phyloP scores from a whole-genome alignment of 2,797 vertebrate genomes.

The Clarias laeviceps region DNA sequence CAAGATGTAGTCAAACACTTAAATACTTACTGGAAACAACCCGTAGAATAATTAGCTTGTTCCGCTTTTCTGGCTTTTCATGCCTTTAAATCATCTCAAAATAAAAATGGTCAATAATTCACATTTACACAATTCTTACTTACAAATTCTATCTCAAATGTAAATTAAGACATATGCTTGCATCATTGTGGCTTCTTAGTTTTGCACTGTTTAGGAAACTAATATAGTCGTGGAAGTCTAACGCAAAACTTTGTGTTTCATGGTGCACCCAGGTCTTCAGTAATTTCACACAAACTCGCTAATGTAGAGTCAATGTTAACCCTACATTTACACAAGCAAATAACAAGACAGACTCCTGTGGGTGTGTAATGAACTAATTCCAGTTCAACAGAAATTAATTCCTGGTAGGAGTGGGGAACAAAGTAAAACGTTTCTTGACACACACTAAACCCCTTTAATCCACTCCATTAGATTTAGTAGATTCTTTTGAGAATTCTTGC shows the following conservation, averaged over 20 bases:
- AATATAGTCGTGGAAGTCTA: neutral
- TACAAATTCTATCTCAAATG: neutral
- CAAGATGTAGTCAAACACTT: neutral
- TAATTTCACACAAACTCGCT: neutral
- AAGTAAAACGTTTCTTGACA: too few relatives aligned
- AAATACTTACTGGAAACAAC: neutral
- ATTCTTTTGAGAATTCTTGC: neutral
- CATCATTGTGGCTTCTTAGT: neutral
- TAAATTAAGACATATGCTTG: neutral
- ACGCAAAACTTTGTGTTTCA: neutral
- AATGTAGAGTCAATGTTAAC: neutral
- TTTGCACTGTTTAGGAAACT: neutral
- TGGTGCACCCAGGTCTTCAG: neutral
- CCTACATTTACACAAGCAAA: neutral
- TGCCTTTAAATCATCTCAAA: neutral
- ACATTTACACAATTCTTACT: neutral
- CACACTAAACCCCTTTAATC: neutral
- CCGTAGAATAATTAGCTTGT: neutral
- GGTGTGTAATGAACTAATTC: too few relatives aligned
- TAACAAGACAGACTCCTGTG: neutral
- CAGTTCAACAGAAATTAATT: too few relatives aligned
- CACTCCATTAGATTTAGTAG: neutral
- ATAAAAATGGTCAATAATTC: neutral
- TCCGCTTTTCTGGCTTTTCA: neutral
- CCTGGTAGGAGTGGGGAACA: too few relatives aligned